A percentile compares a stretch with the other conserved stretches of the same genome.
Conservation (phyloP, 2,113 vertebrate genomes). For the Odocoileus hemionus region DNA sequence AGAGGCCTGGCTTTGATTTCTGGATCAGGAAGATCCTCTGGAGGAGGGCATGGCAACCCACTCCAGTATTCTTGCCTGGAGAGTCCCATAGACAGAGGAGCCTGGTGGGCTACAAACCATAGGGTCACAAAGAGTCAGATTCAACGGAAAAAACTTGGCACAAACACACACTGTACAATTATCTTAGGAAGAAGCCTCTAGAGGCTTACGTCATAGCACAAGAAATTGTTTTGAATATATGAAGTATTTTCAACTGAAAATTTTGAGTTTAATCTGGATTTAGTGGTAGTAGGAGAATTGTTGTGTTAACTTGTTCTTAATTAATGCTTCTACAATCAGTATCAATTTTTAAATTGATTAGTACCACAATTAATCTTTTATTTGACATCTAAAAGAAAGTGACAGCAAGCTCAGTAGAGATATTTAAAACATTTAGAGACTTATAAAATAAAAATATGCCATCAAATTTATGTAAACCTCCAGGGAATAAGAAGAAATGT, state of each 20-base stretch:
- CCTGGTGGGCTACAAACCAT: background rate
- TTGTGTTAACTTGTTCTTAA: conserved; percentile 46
- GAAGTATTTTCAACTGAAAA: conserved; percentile 21
- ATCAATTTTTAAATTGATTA: conserved; percentile 39
- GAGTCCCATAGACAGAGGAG: background rate
- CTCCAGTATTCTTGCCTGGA: background rate
- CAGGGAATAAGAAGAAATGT: background rate
- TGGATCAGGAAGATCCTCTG: background rate
- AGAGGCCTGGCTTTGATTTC: background rate
- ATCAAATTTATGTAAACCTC: background rate
- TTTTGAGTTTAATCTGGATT: background rate
- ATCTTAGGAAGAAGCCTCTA: background rate
- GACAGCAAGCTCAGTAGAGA: background rate
- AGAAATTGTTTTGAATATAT: background rate
- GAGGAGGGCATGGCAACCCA: background rate
- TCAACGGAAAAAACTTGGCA: background rate
- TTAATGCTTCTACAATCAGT: background rate
- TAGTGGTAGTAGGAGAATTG: background rate
- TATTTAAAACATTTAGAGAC: conserved; percentile 42
- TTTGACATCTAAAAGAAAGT: conserved; percentile 12
- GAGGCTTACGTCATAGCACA: background rate
- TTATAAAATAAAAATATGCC: background rate
- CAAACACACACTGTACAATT: background rate
- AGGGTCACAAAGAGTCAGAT: background rate
- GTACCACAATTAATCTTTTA: conserved; percentile 28